Base-by-base conservation (phyloP, 2,113 vertebrate genomes). In the Casuarius casuarius region DNA sequence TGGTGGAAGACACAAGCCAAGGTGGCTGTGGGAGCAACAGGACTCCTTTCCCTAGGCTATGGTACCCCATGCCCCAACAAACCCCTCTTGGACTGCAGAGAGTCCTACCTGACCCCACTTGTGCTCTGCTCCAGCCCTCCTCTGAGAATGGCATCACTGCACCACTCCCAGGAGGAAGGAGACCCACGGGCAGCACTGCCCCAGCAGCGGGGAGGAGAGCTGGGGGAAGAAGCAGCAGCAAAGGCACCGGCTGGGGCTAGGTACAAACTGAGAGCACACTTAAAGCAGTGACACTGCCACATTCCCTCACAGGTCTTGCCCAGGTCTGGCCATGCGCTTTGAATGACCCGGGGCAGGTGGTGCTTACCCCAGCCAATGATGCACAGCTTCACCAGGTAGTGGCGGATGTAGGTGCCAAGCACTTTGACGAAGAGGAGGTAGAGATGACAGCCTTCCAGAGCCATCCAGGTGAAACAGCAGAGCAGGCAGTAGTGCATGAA, bases 401-500 rank as follows among this genome's bases (percentile, higher is more conserved):
- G 96, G 2, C 42, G 54, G 40, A 98, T 95, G 65, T 97, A 97
- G 89, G 92, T 96, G 62, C 95, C 95, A 4, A 98, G 97, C 89
- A 96, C 94, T 52, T 56, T 97, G 94, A 98, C 46, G 5, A 98
- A 76, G 28, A 99, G 97, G 26, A 98, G 93, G 86, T 98, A 98
- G 87, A 99, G 96, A 88, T 99, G 98, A 42, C 98, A 98, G 80
- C 98, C 98, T 82, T 99, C 98, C 42, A 97, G 96, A 0, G 84
- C 97, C 18, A 91, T 99, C 99, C 98, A 99, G 61, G 98, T 98
- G 94, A 99, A 99, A 42, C 97, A 98, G 72, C 97, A 96, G 92
- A 99, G 95, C 97, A 99, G 89, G 87, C 94, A 98, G 95, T 98
- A 99, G 80, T 99, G 99, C 88, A 98, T 98, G 91, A 97, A 0